Conservation (phyloP, 2,113 vertebrate species). For the Pollimyrus isidori region DNA sequence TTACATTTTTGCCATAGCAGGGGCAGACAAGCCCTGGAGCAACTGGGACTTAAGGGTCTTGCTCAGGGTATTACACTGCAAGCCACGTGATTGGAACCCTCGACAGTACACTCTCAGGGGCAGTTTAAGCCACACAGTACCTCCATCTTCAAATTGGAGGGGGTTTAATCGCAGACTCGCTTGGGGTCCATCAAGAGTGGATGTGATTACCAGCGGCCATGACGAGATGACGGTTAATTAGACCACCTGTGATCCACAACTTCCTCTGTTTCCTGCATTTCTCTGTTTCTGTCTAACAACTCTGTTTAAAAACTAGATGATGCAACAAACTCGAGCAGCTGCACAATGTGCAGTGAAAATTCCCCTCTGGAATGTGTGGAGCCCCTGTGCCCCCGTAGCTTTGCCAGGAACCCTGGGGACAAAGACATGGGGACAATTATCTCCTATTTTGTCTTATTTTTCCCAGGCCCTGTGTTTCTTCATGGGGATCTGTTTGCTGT, state of each 20-base stretch:
- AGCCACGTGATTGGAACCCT: neutral
- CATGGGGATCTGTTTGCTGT: neutral
- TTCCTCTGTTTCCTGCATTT: neutral
- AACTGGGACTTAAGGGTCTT: neutral
- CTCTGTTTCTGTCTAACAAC: neutral
- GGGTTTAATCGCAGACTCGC: neutral
- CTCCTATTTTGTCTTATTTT: slow-evolving; percentile 14
- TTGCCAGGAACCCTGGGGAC: neutral
- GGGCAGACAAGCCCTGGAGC: neutral
- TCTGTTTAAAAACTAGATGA: neutral
- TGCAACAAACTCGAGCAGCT: neutral
- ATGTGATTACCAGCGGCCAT: neutral
- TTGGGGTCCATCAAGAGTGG: neutral
- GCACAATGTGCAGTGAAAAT: neutral
- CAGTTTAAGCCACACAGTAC: neutral
- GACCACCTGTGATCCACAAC: neutral
- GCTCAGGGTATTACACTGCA: neutral
- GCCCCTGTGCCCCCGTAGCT: neutral
- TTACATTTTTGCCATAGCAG: neutral
- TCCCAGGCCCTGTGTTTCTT: neutral
- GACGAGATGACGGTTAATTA: neutral
- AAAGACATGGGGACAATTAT: neutral
- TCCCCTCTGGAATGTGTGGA: neutral
- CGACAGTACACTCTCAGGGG: neutral
- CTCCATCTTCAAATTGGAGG: neutral